Conservation (phyloP, 1,140 invertebrate genomes). For the Tetramorium alpestre region DNA sequence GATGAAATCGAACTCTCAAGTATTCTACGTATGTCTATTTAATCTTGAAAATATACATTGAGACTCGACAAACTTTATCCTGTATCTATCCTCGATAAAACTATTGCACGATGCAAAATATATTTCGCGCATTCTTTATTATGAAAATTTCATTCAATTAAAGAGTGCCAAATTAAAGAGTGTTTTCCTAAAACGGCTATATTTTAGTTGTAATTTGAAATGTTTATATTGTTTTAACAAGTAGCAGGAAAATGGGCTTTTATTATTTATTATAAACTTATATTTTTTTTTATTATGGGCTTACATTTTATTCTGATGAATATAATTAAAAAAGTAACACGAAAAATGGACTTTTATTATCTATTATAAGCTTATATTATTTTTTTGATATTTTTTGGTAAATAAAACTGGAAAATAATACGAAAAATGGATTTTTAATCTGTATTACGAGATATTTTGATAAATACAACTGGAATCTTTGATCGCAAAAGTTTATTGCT, state of each 20-base stretch:
- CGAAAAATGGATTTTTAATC: no score
- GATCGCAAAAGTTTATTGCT: neutral
- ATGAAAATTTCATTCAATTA: neutral
- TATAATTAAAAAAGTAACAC: no score
- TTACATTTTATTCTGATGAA: no score
- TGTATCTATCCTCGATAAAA: neutral
- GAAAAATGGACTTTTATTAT: no score
- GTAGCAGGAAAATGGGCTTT: no score
- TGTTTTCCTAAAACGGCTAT: neutral
- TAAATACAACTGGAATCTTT: neutral
- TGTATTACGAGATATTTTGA: neutral
- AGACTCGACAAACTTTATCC: neutral
- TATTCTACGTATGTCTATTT: neutral
- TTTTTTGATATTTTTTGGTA: no score
- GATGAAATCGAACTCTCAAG: neutral
- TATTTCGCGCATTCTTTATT: neutral
- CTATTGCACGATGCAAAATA: neutral
- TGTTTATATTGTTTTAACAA: neutral
- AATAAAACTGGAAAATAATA: no score
- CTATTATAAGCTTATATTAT: no score
- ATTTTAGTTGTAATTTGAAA: neutral
- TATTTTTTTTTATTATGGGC: no score
- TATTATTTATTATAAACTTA: no score
- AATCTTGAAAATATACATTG: neutral
- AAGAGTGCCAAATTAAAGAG: neutral